phyloP scores from a whole-genome alignment of 2,113 vertebrate genomes.

The Rhinolophus ferrumequinum region DNA sequence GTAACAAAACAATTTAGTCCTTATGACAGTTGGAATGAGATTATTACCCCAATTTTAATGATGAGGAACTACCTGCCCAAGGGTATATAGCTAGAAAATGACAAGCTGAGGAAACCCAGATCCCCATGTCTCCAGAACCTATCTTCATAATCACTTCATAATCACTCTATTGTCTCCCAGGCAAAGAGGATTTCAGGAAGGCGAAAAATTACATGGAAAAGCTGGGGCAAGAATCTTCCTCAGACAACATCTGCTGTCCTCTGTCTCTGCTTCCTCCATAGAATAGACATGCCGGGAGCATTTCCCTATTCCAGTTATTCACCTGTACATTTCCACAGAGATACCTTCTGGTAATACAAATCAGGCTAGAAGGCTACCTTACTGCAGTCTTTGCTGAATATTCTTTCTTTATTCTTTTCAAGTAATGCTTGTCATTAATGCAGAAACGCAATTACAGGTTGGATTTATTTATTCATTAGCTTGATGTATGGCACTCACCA shows the following conservation, averaged over 20 bases:
- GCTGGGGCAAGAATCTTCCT: background rate
- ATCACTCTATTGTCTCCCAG: background rate
- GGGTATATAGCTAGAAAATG: background rate
- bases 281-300: background rate
- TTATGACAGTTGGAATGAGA: background rate
- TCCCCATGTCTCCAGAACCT: background rate
- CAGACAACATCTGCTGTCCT: background rate
- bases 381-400: background rate
- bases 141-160: background rate
- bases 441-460: constrained; percentile 53
- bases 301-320: no score
- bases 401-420: constrained; percentile 13
- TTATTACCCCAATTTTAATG: background rate
- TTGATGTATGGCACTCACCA: constrained; percentile 7
- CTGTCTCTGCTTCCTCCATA: background rate
- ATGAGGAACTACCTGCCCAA: background rate
- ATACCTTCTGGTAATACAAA: background rate
- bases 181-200: background rate
- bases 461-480: constrained; percentile 68
- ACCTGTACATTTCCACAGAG: background rate
- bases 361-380: background rate
- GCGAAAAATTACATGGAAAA: background rate
- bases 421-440: constrained; percentile 27
- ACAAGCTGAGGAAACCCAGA: background rate
- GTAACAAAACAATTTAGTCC: background rate